Evolutionary conservation across 2,888 invertebrate genomes (phyloP).

Genomic region (Lapara coniferarum): DNA sequence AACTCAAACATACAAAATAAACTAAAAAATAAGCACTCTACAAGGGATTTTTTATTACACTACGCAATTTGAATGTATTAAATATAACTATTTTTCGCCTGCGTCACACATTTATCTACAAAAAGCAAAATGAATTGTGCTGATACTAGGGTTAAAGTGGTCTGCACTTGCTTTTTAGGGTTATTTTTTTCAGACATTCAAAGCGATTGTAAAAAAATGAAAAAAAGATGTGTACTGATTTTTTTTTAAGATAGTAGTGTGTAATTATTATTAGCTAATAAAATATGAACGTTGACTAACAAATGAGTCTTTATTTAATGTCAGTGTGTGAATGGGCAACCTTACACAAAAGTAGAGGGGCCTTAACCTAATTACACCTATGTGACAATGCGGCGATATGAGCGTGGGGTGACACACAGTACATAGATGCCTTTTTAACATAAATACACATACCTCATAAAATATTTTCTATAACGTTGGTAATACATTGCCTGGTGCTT

Average conservation of each 20-base stretch:
- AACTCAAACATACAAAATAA: not conserved
- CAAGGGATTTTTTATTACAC: not conserved
- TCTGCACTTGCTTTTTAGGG: slow-evolving; percentile 7
- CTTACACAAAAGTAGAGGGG: slow-evolving; percentile 6
- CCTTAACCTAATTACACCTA: slow-evolving; percentile 24
- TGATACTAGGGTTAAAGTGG: slow-evolving; percentile 13
- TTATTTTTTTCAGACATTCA: not conserved
- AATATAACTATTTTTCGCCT: not conserved
- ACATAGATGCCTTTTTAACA: slow-evolving; percentile 34
- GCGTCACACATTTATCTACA: not conserved
- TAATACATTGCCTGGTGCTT: slow-evolving; percentile 57
- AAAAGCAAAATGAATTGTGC: not conserved
- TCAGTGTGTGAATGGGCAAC: not conserved
- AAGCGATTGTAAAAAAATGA: not conserved
- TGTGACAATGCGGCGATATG: slow-evolving; percentile 33
- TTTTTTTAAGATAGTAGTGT: too few species aligned
- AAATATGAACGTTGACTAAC: not conserved
- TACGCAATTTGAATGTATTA: not conserved
- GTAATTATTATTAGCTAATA: not conserved
- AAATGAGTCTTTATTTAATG: not conserved
- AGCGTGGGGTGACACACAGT: slow-evolving; percentile 49
- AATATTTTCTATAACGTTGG: slow-evolving; percentile 44
- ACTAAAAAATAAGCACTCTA: not conserved
- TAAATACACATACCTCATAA: slow-evolving; percentile 55
- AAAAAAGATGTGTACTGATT: not conserved